Percentiles rank a stretch among this genome's conserved stretches.
phyloP scores from a whole-genome alignment of 2,797 vertebrate species.

The Loriculus beryllinus region DNA sequence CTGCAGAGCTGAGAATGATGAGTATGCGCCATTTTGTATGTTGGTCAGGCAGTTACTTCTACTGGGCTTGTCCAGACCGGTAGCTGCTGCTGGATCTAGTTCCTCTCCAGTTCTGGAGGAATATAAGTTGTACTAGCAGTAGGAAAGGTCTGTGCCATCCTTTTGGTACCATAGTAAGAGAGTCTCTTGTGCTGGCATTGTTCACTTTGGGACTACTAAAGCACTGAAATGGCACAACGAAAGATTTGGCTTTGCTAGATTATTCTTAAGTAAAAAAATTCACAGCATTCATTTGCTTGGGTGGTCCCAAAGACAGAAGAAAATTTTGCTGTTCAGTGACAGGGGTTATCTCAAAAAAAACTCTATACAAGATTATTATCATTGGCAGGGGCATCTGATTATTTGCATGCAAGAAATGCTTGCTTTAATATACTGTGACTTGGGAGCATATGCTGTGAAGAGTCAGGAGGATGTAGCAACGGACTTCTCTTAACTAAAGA shows the following conservation, averaged over 20 bases:
- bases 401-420: neutral
- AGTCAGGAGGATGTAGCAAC: neutral
- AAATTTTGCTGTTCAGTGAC: neutral
- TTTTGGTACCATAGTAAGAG: neutral
- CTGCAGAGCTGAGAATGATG: neutral
- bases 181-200: neutral
- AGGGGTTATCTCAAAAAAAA: neutral
- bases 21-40: accelerated
- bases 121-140: neutral
- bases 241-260: neutral
- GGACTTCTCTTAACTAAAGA: neutral
- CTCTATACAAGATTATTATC: neutral
- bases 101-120: neutral
- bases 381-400: neutral
- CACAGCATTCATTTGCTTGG: neutral
- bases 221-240: neutral
- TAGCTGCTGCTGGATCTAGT: neutral
- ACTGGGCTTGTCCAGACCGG: neutral
- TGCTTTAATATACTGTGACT: neutral
- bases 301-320: neutral
- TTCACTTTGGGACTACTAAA: neutral
- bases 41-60: neutral
- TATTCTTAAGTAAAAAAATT: neutral
- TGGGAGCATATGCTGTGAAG: neutral
- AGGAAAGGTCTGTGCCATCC: neutral